phyloP scores from a whole-genome alignment of 2,888 invertebrate species.

The Zaprionus obscuricornis region DNA sequence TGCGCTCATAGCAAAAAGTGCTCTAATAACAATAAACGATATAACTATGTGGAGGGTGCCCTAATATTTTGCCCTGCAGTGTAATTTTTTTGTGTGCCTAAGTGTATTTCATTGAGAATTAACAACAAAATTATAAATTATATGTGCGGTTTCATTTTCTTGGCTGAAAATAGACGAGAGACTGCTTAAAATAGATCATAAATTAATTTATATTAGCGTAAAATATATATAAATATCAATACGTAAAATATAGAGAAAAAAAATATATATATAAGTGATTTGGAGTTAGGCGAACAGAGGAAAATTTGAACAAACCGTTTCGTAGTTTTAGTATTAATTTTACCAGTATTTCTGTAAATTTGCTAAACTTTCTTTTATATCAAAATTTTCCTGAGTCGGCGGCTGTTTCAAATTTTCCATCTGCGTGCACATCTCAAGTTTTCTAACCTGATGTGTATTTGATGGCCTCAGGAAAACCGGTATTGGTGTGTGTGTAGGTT shows the following conservation, averaged over 20 bases:
- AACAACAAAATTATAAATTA: conserved; percentile 31
- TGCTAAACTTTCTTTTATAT: background rate
- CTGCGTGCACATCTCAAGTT: conserved; percentile 47
- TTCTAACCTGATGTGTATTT: conserved; percentile 81
- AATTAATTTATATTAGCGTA: conserved; percentile 49
- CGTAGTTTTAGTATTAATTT: too few species aligned
- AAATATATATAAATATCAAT: too few species aligned
- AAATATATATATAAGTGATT: conserved; percentile 38
- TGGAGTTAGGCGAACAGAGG: conserved; percentile 52
- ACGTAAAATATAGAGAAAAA: conserved; percentile 45
- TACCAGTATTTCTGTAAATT: too few species aligned
- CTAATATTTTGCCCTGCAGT: conserved; percentile 51
- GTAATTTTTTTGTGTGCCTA: conserved; percentile 36
- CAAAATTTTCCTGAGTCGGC: background rate
- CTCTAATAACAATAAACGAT: conserved; percentile 56
- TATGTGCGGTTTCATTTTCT: conserved; percentile 20
- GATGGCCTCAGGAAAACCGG: conserved; percentile 81
- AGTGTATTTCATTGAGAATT: conserved; percentile 23
- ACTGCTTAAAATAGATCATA: conserved; percentile 62
- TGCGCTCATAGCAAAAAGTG: conserved; percentile 67
- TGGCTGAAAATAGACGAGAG: conserved; percentile 67
- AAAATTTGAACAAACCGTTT: conserved; percentile 68
- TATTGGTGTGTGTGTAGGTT: conserved; percentile 45
- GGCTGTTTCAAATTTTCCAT: conserved; percentile 68
- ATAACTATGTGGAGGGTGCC: conserved; percentile 42